Conservation (phyloP, 1,140 invertebrate genomes). For the Hesperophylax magnus region DNA sequence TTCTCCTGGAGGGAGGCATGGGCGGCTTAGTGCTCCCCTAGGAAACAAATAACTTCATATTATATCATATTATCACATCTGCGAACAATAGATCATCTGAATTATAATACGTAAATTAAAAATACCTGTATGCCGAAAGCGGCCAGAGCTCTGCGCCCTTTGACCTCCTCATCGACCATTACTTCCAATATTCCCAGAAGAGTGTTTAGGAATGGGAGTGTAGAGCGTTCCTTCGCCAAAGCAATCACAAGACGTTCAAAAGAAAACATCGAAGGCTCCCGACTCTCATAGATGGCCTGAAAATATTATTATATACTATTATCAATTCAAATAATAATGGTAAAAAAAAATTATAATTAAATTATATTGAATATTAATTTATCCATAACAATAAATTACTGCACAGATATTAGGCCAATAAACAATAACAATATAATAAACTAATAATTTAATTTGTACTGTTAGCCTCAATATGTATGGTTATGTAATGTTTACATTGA, state of each 20-base stretch:
- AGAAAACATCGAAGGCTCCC: slow-evolving; percentile 93
- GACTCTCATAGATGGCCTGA: slow-evolving; percentile 86
- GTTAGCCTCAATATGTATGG: neutral
- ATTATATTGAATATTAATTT: too few species aligned
- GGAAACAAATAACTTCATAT: neutral
- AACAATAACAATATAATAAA: too few species aligned
- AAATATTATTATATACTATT: neutral
- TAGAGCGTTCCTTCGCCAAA: slow-evolving; percentile 81
- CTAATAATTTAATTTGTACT: too few species aligned
- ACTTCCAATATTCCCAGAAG: slow-evolving; percentile 66
- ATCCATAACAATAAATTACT: too few species aligned
- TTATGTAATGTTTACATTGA: slow-evolving; percentile 72
- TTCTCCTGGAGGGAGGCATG: neutral
- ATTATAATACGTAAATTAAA: neutral
- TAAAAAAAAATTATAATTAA: too few species aligned
- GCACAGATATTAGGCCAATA: too few species aligned
- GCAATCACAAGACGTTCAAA: slow-evolving; percentile 87
- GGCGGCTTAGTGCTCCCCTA: neutral
- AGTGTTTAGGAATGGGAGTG: slow-evolving; percentile 77
- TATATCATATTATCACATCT: neutral
- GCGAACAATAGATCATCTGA: neutral
- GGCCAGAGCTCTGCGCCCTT: slow-evolving; percentile 65
- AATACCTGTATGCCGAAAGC: slow-evolving; percentile 63
- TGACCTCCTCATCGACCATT: slow-evolving; percentile 63
- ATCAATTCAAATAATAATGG: too few species aligned